Base-by-base conservation (phyloP, 2,888 invertebrate genomes). In the Suillia variegata region DNA sequence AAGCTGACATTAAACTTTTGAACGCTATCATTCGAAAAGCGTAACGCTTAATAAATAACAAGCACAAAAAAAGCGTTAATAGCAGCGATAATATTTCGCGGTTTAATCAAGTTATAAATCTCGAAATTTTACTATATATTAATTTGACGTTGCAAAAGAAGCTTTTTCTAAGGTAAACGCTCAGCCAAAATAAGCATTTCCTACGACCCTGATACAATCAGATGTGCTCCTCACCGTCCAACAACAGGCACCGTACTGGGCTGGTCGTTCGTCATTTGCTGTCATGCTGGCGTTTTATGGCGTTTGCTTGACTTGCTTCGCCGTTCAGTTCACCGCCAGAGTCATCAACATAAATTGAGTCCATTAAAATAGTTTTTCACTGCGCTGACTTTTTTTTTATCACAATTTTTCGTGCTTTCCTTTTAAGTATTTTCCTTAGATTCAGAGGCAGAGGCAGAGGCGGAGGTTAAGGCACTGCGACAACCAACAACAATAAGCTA, bases 261-360 rank as follows among this genome's bases (percentile, higher is more conserved):
- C n/a, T 5, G 38, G n/a, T n/a, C 6, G 6, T 56, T 58, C 55
- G 61, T 64, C n/a, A n/a, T n/a, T n/a, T n/a, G 59, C 42, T 56
- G 57, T 65, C 62, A 61, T 64, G 58, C 59, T 64, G 63, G 50
- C 65, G 60, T 61, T 65, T 64, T 59, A 67, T 67, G 62, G 67
- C 63, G 63, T 62, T 62, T 62, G 57, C 63, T 65, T 63, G 63
- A 62, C 65, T 63, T 62, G 26, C 24, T 38, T 49, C 18, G 42
- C 20, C 45, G 42, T 26, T 24, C 51, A 13, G 21, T 26, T 34
- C 21, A 4, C 22, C n/a, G 3, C 33, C 24, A 26, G 38, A 58
- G 52, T 53, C 58, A 58, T 58, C 58, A 53, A 17, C 53, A 53
- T 47, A 58, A 53, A 34, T 47, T 53, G 18, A 47, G 58, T 53